Base-by-base conservation (phyloP, 1,140 invertebrate genomes). In the Tetragonula clypearis region DNA sequence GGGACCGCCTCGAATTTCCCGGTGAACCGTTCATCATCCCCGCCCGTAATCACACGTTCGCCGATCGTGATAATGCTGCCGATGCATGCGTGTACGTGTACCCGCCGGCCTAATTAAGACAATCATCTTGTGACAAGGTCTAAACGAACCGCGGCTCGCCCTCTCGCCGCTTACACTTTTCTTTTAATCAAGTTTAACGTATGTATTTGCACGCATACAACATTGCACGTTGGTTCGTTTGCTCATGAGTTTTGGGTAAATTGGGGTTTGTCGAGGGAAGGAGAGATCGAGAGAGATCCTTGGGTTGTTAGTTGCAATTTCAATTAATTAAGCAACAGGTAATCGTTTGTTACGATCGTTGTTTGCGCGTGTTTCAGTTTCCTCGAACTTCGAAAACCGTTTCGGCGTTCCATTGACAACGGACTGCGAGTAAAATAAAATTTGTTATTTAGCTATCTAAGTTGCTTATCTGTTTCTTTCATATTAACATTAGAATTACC, bases 1-100 rank as follows among this genome's bases (percentile, higher is more conserved):
- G 30, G 15, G 11, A 3, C 35, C 74, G 74, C 35, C 65, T 71
- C 35, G 55, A 83, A 19, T 77, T 78, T 83, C 74, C 53, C 82
- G n/a, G 0, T 3, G 3, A 26, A 49, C 35, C 65, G 35, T 78
- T 78, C 82, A 78, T 78, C 65, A 68, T 76, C 30, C 23, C 55
- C 26, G 30, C 4, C 0, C n/a, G 17, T 84, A 77, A 83, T 83
- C 74, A 66, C 55, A 69, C 23, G 53, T 79, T 84, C 41, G 2
- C 15, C 66, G 41, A 49, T 72, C 82, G 26, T 56, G 41, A 73
- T 56, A 79, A 72, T 58, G 14, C 9, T 11, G 17, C 21, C 41
- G 41, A 49, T 62, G 15, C 5, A 49, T 62, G 15, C 5, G 55
- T 8, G 41, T 49, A n/a, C 30, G 30, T 14, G 71, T 55, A 19